Percentiles rank a stretch among this genome's conserved stretches.
Evolutionary conservation across 2,797 vertebrate genomes (phyloP).

Genomic region (Sebastolobus altivelis): DNA sequence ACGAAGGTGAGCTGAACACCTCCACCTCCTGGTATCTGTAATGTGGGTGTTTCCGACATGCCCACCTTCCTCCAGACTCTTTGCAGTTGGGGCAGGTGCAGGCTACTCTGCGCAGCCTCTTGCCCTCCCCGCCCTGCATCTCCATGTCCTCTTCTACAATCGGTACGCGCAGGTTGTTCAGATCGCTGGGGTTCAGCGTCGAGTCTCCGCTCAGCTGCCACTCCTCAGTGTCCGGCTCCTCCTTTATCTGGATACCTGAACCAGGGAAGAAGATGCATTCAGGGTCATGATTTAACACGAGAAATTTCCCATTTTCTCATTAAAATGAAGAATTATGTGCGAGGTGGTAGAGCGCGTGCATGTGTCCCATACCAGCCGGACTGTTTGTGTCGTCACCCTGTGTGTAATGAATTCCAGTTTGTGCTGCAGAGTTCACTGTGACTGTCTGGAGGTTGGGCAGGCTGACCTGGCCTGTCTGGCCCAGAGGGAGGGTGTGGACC

Average conservation of each 20-base stretch:
- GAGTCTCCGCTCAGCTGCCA: constrained; percentile 96
- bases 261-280: background rate
- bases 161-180: constrained; percentile 95
- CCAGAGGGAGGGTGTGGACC: constrained; percentile 95
- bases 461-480: constrained; percentile 93
- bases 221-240: constrained; percentile 97
- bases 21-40: background rate
- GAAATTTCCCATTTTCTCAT: background rate
- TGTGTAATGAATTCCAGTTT: constrained; percentile 91
- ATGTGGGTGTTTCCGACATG: background rate
- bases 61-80: constrained; percentile 97
- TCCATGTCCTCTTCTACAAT: constrained; percentile 95
- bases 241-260: constrained; percentile 97
- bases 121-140: constrained; percentile 92
- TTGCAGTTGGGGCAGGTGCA: constrained; percentile 99
- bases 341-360: background rate
- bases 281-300: background rate
- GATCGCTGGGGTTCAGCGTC: constrained; percentile 96
- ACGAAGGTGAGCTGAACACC: background rate
- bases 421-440: constrained; percentile 95
- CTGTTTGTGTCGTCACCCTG: constrained; percentile 92
- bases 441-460: constrained; percentile 98
- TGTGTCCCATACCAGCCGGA: constrained; percentile 87
- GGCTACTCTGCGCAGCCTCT: constrained; percentile 95
- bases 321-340: background rate